Evolutionary conservation across 2,797 vertebrate species (phyloP).

Genomic region (Lithobates pipiens): DNA sequence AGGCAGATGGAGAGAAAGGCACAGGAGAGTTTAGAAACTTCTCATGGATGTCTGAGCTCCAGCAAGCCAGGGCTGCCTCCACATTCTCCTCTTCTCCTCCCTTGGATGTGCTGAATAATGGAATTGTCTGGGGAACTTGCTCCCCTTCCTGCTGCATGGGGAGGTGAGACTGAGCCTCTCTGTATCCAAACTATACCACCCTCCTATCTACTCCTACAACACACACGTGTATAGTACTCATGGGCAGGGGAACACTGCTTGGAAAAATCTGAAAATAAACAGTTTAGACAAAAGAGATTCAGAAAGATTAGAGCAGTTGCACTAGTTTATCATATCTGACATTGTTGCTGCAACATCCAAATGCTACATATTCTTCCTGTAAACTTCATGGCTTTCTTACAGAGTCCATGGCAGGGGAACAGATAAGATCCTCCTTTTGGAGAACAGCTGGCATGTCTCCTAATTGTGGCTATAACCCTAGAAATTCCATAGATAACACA

Average conservation of each 20-base stretch:
- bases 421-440: conserved; percentile 8
- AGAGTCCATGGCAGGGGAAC: background rate
- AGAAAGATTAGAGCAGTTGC: background rate
- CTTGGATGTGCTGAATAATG: conserved; percentile 19
- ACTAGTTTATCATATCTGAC: conserved; percentile 8
- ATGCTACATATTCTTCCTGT: background rate
- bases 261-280: background rate
- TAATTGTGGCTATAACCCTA: conserved; percentile 46
- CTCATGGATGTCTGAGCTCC: conserved; percentile 1
- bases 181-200: conserved; percentile 10
- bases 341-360: conserved; percentile 23
- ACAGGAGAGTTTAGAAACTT: conserved; percentile 9
- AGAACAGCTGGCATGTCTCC: conserved; percentile 48
- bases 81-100: conserved; percentile 10
- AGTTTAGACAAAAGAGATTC: background rate
- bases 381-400: background rate
- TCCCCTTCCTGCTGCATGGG: conserved; percentile 16
- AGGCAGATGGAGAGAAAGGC: background rate
- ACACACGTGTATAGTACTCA: background rate
- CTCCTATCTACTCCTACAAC: background rate
- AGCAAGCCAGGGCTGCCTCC: background rate
- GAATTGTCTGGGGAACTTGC: conserved; percentile 16
- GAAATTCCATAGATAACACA: conserved; percentile 55
- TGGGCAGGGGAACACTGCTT: too few species aligned
- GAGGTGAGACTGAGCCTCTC: conserved; percentile 27